These are phyloP conservation scores for Lates japonicus DNA, from an alignment of 2,797 vertebrate genomes.

Conservation along the genomic window DNA sequence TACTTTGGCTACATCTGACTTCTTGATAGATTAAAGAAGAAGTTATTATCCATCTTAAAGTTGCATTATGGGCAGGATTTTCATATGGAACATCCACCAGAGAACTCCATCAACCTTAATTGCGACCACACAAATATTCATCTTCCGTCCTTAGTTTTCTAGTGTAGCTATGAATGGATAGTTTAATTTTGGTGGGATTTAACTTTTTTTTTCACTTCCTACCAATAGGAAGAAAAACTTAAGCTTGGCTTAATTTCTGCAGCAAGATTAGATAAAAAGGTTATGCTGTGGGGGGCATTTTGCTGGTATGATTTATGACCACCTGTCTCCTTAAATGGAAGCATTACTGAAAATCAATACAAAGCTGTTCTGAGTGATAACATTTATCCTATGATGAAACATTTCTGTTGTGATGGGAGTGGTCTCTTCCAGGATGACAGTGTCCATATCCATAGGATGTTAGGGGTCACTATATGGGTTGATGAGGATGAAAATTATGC, in stretches of 20 bases:
- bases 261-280: neutral
- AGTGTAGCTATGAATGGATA: neutral
- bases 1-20: constrained; percentile 34
- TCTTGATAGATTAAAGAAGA: constrained; percentile 27
- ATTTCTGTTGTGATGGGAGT: too few relatives aligned
- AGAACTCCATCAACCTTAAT: neutral
- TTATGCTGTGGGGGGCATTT: neutral
- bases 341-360: too few relatives aligned
- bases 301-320: neutral
- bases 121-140: neutral
- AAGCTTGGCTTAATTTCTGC: too few relatives aligned
- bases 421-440: too few relatives aligned
- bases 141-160: neutral
- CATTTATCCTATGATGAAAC: too few relatives aligned
- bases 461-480: too few relatives aligned
- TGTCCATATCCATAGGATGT: too few relatives aligned
- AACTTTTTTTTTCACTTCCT: neutral
- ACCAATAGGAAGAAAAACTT: neutral
- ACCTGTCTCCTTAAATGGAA: too few relatives aligned
- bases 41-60: constrained; percentile 27
- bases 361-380: too few relatives aligned
- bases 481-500: too few relatives aligned
- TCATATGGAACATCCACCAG: neutral
- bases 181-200: neutral
- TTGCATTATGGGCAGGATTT: neutral